Conservation (phyloP, 2,113 vertebrate species). For the Hippocampus mohnikei region DNA sequence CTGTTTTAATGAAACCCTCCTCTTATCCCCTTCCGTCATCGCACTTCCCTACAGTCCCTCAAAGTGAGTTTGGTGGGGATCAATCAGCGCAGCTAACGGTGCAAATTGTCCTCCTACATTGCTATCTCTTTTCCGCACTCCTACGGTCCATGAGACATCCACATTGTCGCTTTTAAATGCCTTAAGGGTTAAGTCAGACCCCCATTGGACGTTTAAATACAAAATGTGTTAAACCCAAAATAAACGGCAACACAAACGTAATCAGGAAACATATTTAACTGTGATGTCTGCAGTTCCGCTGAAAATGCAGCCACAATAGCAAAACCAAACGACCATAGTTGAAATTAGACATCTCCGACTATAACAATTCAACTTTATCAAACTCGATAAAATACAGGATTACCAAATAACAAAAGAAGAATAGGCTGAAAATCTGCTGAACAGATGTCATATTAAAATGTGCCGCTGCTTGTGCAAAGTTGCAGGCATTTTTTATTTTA, state of each 20-base stretch:
- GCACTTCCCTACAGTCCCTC: constrained; percentile 33
- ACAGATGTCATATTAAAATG: background rate
- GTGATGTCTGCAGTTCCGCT: background rate
- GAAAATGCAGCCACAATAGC: background rate
- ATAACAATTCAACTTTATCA: background rate
- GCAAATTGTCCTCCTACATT: constrained; percentile 49
- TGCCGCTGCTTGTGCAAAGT: background rate
- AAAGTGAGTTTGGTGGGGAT: constrained; percentile 56
- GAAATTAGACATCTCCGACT: background rate
- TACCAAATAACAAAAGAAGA: background rate
- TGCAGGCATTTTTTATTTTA: background rate
- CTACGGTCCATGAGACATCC: constrained; percentile 30
- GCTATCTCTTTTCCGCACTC: constrained; percentile 48
- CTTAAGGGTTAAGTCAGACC: constrained; percentile 1
- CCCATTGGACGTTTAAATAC: background rate
- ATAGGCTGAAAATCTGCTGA: background rate
- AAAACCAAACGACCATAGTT: background rate
- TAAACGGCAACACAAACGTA: too few species aligned
- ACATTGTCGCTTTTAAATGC: constrained; percentile 34
- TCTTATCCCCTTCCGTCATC: constrained; percentile 53
- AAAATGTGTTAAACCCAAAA: background rate
- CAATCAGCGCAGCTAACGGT: constrained; percentile 52
- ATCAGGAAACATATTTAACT: background rate
- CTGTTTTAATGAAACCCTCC: constrained; percentile 67
- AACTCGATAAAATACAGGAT: background rate